Percentiles rank a stretch among this genome's conserved stretches.
Conservation (phyloP, 1,140 invertebrate species). For the Panagrolaimus sp. region DNA sequence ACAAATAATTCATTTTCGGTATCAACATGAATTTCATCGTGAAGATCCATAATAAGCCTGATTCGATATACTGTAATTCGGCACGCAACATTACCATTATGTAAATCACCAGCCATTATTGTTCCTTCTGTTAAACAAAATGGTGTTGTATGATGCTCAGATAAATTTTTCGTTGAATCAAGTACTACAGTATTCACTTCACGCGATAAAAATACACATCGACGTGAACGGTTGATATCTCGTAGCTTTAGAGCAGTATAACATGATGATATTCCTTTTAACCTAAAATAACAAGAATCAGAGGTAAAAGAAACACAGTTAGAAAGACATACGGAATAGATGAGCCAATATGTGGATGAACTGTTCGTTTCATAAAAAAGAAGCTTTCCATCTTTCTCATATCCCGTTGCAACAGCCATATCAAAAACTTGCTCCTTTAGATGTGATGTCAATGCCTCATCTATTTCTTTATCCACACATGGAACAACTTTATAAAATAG, state of each 20-base stretch:
- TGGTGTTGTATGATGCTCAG: slow-evolving; percentile 83
- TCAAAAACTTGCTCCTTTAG: slow-evolving; percentile 69
- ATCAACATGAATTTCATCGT: slow-evolving; percentile 1
- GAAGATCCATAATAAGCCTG: background rate
- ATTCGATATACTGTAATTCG: slow-evolving; percentile 44
- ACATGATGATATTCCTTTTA: slow-evolving; percentile 49
- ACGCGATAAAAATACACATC: slow-evolving; percentile 45
- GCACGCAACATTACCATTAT: slow-evolving; percentile 77
- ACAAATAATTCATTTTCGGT: background rate
- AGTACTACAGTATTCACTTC: slow-evolving; percentile 47
- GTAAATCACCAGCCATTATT: slow-evolving; percentile 87
- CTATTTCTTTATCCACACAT: slow-evolving; percentile 2
- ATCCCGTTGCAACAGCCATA: slow-evolving; percentile 85
- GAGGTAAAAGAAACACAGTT: slow-evolving; percentile 91
- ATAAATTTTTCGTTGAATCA: slow-evolving; percentile 38
- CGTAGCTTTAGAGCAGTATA: slow-evolving; percentile 45
- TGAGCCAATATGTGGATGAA: slow-evolving; percentile 44
- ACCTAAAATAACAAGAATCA: slow-evolving; percentile 38
- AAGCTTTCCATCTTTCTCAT: slow-evolving; percentile 90
- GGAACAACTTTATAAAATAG: background rate
- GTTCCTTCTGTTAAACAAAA: slow-evolving; percentile 83
- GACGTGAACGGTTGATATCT: slow-evolving; percentile 28
- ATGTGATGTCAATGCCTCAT: slow-evolving; percentile 9
- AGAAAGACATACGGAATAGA: slow-evolving; percentile 62
- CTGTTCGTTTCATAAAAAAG: slow-evolving; percentile 74